phyloP scores from a whole-genome alignment of 2,113 vertebrate species.

The Echinops telfairi region DNA sequence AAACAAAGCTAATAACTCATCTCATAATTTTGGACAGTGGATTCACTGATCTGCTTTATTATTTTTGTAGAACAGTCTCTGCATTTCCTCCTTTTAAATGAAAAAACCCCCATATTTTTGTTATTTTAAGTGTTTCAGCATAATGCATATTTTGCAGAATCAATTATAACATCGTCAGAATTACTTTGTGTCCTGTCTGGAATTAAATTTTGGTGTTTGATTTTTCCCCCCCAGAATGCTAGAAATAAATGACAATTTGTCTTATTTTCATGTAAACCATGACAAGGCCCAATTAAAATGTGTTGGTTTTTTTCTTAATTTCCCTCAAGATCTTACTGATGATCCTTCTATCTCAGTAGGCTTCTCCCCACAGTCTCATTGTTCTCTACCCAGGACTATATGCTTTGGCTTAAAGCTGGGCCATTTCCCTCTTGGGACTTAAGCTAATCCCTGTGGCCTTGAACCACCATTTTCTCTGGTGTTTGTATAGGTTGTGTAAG shows the following conservation, averaged over 20 bases:
- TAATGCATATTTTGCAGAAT: background rate
- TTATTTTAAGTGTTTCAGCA: background rate
- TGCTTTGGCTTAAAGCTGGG: background rate
- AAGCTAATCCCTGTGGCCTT: background rate
- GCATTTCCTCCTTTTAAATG: background rate
- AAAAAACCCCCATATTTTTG: background rate
- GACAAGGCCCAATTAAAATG: background rate
- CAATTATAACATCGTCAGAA: background rate
- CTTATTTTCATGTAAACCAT: background rate
- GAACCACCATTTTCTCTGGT: background rate
- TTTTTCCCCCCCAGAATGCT: background rate
- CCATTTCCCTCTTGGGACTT: background rate
- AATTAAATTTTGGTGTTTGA: background rate
- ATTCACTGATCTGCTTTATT: background rate
- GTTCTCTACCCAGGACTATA: background rate
- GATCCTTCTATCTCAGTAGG: background rate
- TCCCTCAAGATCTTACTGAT: background rate
- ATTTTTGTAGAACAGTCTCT: background rate
- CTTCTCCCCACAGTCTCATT: background rate
- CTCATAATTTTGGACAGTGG: background rate
- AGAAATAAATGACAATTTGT: background rate
- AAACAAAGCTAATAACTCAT: background rate
- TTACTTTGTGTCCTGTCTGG: background rate
- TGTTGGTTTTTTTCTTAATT: background rate
- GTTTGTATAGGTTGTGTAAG: background rate